These are phyloP conservation scores for Spisula solida DNA, from an alignment of 2,888 invertebrate genomes.

Conservation along the genomic window DNA sequence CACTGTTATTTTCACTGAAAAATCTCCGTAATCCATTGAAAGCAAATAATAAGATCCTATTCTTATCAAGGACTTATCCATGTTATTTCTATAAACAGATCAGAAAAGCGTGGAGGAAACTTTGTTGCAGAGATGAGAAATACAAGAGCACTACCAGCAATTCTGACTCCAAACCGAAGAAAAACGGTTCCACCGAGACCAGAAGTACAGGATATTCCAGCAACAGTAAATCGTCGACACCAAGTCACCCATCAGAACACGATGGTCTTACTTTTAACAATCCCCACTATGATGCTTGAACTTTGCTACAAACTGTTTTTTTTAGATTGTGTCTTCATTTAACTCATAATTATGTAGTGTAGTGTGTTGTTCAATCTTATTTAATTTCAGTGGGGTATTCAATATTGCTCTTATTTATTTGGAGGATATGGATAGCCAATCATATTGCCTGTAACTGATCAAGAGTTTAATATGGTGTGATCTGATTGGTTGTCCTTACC, in stretches of 20 bases:
- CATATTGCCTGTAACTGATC: too few relatives aligned
- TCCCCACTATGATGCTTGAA: neutral
- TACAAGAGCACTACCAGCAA: slow-evolving; percentile 39
- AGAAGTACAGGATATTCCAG: slow-evolving; percentile 12
- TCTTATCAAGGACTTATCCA: too few relatives aligned
- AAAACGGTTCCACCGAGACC: neutral
- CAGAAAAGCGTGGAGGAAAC: slow-evolving; percentile 72
- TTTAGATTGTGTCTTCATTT: neutral
- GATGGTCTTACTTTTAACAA: neutral
- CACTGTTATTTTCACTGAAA: too few relatives aligned
- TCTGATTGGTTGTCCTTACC: too few relatives aligned
- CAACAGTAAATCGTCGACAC: neutral
- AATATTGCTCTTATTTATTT: too few relatives aligned
- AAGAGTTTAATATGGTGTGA: too few relatives aligned
- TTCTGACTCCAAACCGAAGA: neutral
- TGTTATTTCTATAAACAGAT: slow-evolving; percentile 44
- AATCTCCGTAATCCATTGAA: too few relatives aligned
- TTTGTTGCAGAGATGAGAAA: slow-evolving; percentile 67
- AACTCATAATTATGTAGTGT: too few relatives aligned
- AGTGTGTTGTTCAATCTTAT: too few relatives aligned
- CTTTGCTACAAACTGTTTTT: neutral
- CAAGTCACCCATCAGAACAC: neutral
- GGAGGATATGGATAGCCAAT: too few relatives aligned
- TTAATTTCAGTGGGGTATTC: too few relatives aligned
- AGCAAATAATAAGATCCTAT: too few relatives aligned